Percentiles rank a stretch among this genome's conserved stretches.
Conservation (phyloP, 2,797 vertebrate species). For the Molossus molossus region DNA sequence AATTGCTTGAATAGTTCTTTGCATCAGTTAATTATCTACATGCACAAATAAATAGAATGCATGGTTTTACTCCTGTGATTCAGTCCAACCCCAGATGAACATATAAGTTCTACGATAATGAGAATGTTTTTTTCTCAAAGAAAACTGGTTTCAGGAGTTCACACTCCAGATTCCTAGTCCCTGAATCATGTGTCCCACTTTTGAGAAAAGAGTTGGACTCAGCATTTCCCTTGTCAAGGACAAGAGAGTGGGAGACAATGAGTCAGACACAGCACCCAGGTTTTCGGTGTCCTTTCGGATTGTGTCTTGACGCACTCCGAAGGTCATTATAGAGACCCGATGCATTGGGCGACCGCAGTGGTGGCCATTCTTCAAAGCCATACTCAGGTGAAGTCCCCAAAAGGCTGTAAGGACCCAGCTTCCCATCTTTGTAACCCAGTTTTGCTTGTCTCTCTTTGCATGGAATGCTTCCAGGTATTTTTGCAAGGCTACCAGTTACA, state of each 20-base stretch:
- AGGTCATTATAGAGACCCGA: not conserved
- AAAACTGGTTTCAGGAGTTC: conserved; percentile 50
- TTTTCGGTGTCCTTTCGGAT: not conserved
- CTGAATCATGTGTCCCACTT: conserved; percentile 65
- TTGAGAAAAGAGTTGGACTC: conserved; percentile 58
- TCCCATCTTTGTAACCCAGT: not conserved
- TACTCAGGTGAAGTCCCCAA: not conserved
- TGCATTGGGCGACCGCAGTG: fast-evolving
- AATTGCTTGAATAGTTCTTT: conserved; percentile 21
- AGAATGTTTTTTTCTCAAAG: conserved; percentile 57
- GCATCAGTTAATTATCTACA: not conserved
- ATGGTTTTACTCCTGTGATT: not conserved
- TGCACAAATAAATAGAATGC: conserved; percentile 3
- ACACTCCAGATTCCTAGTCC: conserved; percentile 65
- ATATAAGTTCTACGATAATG: conserved; percentile 30
- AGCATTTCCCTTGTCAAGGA: not conserved
- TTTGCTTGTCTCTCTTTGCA: conserved; percentile 30
- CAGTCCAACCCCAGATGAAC: not conserved
- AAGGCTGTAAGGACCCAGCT: not conserved
- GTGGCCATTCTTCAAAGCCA: not conserved
- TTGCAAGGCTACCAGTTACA: conserved; percentile 93
- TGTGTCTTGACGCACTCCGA: not conserved
- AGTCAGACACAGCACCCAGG: not conserved
- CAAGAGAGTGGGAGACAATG: not conserved
- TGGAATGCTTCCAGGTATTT: conserved; percentile 91